Base-by-base conservation (phyloP, 2,888 invertebrate species). In the Machimus rusticus region DNA sequence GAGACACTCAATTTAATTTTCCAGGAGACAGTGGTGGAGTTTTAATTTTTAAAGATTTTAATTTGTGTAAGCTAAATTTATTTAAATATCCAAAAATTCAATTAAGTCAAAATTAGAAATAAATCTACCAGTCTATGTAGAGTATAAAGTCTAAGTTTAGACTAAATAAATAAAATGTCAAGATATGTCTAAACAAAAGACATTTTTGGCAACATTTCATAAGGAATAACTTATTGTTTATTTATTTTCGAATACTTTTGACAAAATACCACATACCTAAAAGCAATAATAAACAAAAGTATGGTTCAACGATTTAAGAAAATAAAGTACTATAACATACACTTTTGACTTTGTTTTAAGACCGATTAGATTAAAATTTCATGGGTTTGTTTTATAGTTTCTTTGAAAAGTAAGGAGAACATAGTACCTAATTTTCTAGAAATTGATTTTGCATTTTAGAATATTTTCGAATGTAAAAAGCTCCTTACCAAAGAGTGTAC, bases 1-100 rank as follows among this genome's bases (percentile, higher is more conserved):
- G 16, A 55, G 66, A 16, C 43, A 66, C 12, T 84, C 23, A 19
- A 23, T 39, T 28, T 28, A 34, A 55, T 81, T 81, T 81, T 81
- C 55, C 81, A 81, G 55, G 5, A 28, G 31, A 31, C 81, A 81
- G 81, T 81, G 81, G 81, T 81, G 81, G 81, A 14, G 81, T 4
- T 23, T 9, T 4, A 55, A 28, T 23, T 12, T 28, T 66, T 28
- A 16, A 55, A 9, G 16, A 19, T 19, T 16, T 5, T 19, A 6
- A 0, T 55, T 55, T 8, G 0, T 55, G 5, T 43, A 12, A 43
- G 43, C 9, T 43, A 2, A 37, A 43, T 9, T 39, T 9, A 43
- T 43, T 43, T 2, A 43, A 43, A 43, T 2, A 12, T 43, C 3
- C 1, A 43, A 43, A 43, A 43, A 43, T 12, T 43, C 3, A 43